phyloP scores from a whole-genome alignment of 2,888 invertebrate species.

The Parelbella ahira region DNA sequence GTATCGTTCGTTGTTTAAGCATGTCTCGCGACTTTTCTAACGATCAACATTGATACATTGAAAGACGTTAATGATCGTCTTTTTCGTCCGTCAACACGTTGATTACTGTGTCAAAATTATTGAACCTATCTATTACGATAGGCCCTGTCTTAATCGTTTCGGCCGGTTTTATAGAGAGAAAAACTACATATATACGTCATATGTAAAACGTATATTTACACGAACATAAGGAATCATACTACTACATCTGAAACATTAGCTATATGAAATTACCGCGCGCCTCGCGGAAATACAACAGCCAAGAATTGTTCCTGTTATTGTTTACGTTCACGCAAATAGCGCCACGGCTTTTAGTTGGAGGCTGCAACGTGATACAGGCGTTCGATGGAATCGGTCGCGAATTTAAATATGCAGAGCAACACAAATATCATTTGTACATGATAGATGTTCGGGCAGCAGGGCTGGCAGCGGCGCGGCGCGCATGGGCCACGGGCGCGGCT shows the following conservation, averaged over 20 bases:
- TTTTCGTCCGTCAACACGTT: no score
- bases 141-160: no score
- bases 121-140: no score
- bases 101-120: no score
- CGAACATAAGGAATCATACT: not conserved
- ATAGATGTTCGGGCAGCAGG: slow-evolving; percentile 29
- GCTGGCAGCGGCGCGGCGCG: slow-evolving; percentile 4
- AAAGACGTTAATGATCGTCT: no score
- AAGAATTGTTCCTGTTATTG: slow-evolving; percentile 3
- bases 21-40: no score
- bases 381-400: slow-evolving; percentile 18
- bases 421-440: slow-evolving; percentile 34
- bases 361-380: slow-evolving; percentile 10
- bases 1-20: no score
- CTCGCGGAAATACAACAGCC: slow-evolving; percentile 1
- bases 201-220: not conserved
- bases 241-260: no score
- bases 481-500: no score
- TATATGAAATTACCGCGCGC: not conserved
- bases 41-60: no score
- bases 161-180: no score
- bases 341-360: slow-evolving; percentile 15
- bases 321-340: slow-evolving; percentile 11
- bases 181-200: not conserved
- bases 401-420: slow-evolving; percentile 29